Evolutionary conservation across 2,888 invertebrate genomes (phyloP), one percentile per base, ranked within the genome.

Genomic region (Matsumyia berberina): DNA sequence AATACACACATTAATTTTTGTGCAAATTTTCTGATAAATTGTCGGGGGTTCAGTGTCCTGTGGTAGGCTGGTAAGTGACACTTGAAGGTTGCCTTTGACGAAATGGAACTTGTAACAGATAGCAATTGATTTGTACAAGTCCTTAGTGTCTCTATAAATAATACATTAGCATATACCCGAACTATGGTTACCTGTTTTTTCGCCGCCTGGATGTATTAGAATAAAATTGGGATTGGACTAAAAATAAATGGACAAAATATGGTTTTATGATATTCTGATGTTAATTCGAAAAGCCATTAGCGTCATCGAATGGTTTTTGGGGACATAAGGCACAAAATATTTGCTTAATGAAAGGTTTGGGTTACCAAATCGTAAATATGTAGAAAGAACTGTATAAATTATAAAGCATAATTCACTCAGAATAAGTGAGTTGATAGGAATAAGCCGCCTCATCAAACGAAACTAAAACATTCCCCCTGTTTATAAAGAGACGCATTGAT

Each of bases 201-300:
- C n/a, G 35, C 55, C 55, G 9, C 15, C 11, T 5, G 1, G 1
- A 15, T 4, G 1, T 0, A 15, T 46, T 33, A 1, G 44, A 31
- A 46, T n/a, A 44, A n/a, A 24, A 8, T 49, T 17, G n/a, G n/a
- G 19, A 55, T 35, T 17, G 15, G 6, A 31, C 5, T 33, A 19
- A 24, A 66, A 66, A 37, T 44, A 11, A n/a, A 19, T 5, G 11
- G 15, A 31, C 15, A 57, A 69, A 69, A 44, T 55, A 69, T 69
- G 55, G 55, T 55, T 69, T 69, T 42, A 69, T 57, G 55, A 33
- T n/a, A 7, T 12, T 69, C 55, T 49, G 17, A 69, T 69, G 69
- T 31, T 33, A 55, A 69, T 69, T 55, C 12, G 5, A 17, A 42
- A 42, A 42, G 4, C 55, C 67, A 67, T 67, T 67, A 37, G 51